Evolutionary conservation across 2,888 invertebrate genomes (phyloP).

Genomic region (Drosophila koepferae): DNA sequence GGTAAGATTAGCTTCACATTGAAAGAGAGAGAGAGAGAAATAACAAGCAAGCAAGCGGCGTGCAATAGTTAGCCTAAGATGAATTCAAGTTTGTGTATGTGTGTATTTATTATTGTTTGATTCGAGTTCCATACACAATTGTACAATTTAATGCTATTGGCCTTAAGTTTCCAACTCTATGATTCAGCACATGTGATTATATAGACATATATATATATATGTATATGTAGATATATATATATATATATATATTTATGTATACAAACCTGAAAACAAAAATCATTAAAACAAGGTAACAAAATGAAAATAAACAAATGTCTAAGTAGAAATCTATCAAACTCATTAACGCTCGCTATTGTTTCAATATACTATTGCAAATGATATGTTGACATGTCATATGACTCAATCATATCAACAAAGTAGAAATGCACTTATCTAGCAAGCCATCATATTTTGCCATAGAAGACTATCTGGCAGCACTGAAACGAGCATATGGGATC

Average conservation of each 20-base stretch:
- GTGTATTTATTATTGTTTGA: slow-evolving; percentile 50
- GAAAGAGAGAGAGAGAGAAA: too few relatives aligned
- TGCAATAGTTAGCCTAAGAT: slow-evolving; percentile 80
- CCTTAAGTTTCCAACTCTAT: slow-evolving; percentile 53
- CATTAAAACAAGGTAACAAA: slow-evolving; percentile 38
- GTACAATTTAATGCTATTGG: slow-evolving; percentile 45
- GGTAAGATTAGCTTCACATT: slow-evolving; percentile 64
- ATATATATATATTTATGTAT: slow-evolving; percentile 42
- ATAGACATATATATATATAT: slow-evolving; percentile 49
- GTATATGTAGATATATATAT: too few relatives aligned
- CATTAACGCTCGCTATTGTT: slow-evolving; percentile 12
- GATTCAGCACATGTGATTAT: slow-evolving; percentile 78
- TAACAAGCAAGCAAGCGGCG: slow-evolving; percentile 34
- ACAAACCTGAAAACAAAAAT: slow-evolving; percentile 54
- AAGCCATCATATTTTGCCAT: neutral
- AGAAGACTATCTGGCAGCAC: neutral
- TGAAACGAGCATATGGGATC: neutral
- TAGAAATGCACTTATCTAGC: neutral
- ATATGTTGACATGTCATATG: neutral
- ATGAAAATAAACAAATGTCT: slow-evolving; percentile 31
- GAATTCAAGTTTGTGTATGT: slow-evolving; percentile 54
- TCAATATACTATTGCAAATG: neutral
- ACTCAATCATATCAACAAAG: too few relatives aligned
- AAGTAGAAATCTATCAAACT: slow-evolving; percentile 13
- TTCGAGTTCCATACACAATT: slow-evolving; percentile 39